These are phyloP conservation scores for Leucophenga maculata DNA, from an alignment of 2,888 invertebrate species.

Conservation along the genomic window DNA sequence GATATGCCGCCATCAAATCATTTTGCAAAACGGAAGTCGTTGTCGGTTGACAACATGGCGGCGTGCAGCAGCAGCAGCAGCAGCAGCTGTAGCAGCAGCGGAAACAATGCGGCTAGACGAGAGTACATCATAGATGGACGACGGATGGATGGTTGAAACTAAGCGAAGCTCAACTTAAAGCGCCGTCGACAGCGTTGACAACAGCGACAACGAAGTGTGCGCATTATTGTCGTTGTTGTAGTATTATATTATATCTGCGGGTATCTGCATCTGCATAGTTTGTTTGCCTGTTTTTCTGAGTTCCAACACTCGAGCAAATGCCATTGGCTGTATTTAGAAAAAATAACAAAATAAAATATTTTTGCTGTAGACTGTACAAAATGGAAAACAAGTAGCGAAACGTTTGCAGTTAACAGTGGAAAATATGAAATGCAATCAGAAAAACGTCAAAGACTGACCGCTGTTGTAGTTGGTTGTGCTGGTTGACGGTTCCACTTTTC, in stretches of 20 bases:
- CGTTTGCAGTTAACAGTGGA: not conserved
- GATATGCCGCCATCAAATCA: conserved; percentile 66
- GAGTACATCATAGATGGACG: not conserved
- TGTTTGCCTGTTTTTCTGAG: no score
- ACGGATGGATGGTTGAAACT: not conserved
- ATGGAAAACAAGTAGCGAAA: not conserved
- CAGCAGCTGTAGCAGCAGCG: not conserved
- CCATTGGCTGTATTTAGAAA: conserved; percentile 55
- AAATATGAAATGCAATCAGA: conserved; percentile 21
- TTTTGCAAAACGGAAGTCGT: conserved; percentile 63
- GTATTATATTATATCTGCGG: no score
- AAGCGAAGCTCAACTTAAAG: not conserved
- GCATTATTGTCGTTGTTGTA: conserved; percentile 43
- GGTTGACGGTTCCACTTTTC: conserved; percentile 6
- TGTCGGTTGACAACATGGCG: conserved; percentile 54
- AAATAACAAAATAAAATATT: conserved; percentile 5
- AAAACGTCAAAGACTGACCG: conserved; percentile 1
- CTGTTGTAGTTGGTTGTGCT: not conserved
- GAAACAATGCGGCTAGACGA: not conserved
- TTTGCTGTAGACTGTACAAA: not conserved
- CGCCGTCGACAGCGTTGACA: not conserved
- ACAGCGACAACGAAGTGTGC: not conserved
- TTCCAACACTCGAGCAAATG: conserved; percentile 27
- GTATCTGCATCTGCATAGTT: not conserved
- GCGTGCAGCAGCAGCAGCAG: conserved; percentile 17